Base-by-base conservation (phyloP, 2,888 invertebrate genomes). In the Arge pagana region DNA sequence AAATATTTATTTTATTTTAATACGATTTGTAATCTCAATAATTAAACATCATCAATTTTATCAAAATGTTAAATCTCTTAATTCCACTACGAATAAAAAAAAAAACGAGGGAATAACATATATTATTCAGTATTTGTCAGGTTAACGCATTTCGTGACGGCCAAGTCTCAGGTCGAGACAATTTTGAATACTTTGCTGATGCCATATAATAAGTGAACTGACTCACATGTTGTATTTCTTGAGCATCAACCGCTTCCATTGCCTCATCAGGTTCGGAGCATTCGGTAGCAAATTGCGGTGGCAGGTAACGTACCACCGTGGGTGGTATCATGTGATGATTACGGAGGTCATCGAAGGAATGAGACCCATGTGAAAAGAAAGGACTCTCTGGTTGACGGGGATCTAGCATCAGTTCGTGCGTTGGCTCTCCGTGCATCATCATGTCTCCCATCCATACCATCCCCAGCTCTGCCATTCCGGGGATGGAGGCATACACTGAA, bases 391-490 rank as follows among this genome's bases (percentile, higher is more conserved):
- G 65, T 58, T 76, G 76, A 45, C 71, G 68, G 37, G 76, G 73
- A 56, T 76, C 76, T 61, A 77, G 58, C 71, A 76, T 71, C 2
- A 76, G 66, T 54, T 77, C 76, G 52, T 74, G 74, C 4, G 74
- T 63, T 10, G 70, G 67, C 54, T 76, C 76, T 40, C 71, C 71
- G 40, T 76, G 76, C 54, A 76, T 68, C 74, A 76, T 74, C 74
- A 77, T 71, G 54, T 76, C 80, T 33, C 85, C 85, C 86, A 87
- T 85, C 86, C 86, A 87, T 68, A 86, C 82, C 81, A 85, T 82
- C 65, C 83, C 82, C 73, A 83, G 77, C 68, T 85, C 84, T 60
- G 82, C 77, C 64, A 82, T 79, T 60, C 80, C 80, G 60, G 81
- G 80, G 79, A 82, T 81, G 61, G 76, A 66, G 53, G 74, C 67